Evolutionary conservation across 2,113 vertebrate species (phyloP), one percentile per base, ranked within the genome.

Genomic region (Epinephelus cyanopodus): DNA sequence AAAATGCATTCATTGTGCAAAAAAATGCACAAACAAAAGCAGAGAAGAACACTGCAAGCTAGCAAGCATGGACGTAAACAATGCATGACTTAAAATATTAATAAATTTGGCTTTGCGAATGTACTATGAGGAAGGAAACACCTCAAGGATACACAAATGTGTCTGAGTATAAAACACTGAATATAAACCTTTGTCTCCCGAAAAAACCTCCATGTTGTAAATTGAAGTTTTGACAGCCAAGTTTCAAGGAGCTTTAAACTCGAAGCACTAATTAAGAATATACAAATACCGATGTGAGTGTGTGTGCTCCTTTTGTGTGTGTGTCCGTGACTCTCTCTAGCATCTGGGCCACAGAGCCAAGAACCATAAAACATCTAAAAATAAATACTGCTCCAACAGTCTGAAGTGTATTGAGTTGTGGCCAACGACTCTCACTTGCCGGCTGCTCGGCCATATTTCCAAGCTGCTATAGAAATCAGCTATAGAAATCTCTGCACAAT

Each of bases 361-460:
- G 63, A 77, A 71, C 54, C 74, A 75, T 77, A 79, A 88, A 87
- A 39, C 70, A 84, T 83, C 77, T 86, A 79, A 77, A 81, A 86
- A 86, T 87, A 83, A 87, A 85, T 29, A 65, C 37, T 63, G 45
- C 70, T 87, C 65, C 47, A 65, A 52, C 71, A 48, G 69, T 84
- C 29, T 76, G 69, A 58, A 54, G 67, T 39, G 21, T 69, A 33
- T 76, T 89, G 89, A 81, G 68, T 64, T 82, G 84, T 81, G 56
- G 83, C 86, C 79, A 83, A 33, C 12, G 4, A 52, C 60, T 76
- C 48, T 76, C 68, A 52, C 73, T 53, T 14, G 37, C 74, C 48
- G 58, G 86, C 83, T 91, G 87, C 74, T 67, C 19, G 3, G 52
- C 63, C 74, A 75, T 77, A 83, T 85, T 86, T 89, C 70, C 69